These are phyloP conservation scores for Peribatodes rhomboidaria DNA, from an alignment of 2,888 invertebrate species.

Conservation along the genomic window DNA sequence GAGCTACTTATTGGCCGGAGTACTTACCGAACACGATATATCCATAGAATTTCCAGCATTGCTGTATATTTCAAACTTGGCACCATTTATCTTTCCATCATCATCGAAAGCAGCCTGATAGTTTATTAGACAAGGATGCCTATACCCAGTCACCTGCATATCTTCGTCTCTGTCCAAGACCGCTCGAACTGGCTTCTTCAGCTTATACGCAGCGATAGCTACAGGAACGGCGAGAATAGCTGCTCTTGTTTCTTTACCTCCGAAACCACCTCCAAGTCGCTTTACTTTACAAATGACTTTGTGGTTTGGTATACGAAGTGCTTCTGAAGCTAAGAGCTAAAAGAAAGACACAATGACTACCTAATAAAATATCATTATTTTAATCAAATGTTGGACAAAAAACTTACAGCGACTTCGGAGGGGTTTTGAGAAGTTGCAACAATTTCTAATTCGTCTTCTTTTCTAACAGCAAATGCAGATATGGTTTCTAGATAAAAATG, in stretches of 20 bases:
- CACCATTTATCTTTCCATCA: slow-evolving; percentile 89
- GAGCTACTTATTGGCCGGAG: not conserved
- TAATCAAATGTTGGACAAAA: not conserved
- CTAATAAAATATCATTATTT: not conserved
- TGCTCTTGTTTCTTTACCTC: slow-evolving; percentile 93
- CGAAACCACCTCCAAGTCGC: slow-evolving; percentile 95
- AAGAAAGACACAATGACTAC: slow-evolving; percentile 40
- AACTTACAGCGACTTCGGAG: slow-evolving; percentile 88
- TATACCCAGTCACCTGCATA: slow-evolving; percentile 92
- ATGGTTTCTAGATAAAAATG: slow-evolving; percentile 96
- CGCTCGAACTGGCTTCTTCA: slow-evolving; percentile 90
- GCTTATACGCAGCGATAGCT: slow-evolving; percentile 91
- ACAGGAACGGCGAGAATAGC: slow-evolving; percentile 88
- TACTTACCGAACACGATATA: slow-evolving; percentile 88
- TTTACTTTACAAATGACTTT: slow-evolving; percentile 90
- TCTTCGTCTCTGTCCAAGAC: slow-evolving; percentile 95
- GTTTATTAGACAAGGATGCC: slow-evolving; percentile 92
- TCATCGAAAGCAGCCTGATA: slow-evolving; percentile 92
- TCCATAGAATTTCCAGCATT: slow-evolving; percentile 92
- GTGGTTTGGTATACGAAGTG: slow-evolving; percentile 88
- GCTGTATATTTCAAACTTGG: slow-evolving; percentile 88
- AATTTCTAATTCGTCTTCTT: slow-evolving; percentile 94
- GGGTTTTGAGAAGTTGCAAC: slow-evolving; percentile 94
- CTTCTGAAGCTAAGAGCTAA: slow-evolving; percentile 88
- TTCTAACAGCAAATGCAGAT: slow-evolving; percentile 88